Base-by-base conservation (phyloP, 2,797 vertebrate genomes). In the Agapornis canus region DNA sequence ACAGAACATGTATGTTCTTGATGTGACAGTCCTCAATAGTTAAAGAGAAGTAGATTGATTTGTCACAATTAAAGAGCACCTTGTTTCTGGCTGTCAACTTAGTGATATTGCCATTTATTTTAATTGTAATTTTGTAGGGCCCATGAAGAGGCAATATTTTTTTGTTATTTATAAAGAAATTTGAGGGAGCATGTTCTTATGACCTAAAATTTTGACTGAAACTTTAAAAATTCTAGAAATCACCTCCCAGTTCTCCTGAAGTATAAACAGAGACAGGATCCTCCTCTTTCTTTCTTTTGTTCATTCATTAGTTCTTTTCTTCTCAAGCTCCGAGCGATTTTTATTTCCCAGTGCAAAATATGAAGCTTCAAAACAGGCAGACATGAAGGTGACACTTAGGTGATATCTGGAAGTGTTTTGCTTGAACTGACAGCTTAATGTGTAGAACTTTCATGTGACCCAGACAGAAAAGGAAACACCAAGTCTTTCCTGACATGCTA, bases 81-180 rank as follows among this genome's bases (percentile, higher is more conserved):
- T 75, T 18, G 59, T 75, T 90, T 69, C 51, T 94, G 48, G 52
- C 75, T 83, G 49, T 40, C 69, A 76, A 80, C 11, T 92, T 93
- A 71, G 31, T 54, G 83, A 80, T 70, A 80, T 73, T 70, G 81
- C 32, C 60, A 71, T 88, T 95, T 96, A 85, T 63, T 95, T 94
- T 69, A 32, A 23, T 89, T 86, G 54, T 20, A 82, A 42, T 93
- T 95, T 90, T 70, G 59, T 18, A 20, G 51, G 39, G 19, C 45
- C 20, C 49, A 37, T 70, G 52, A 95, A 11, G 2, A 42, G 63
- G 63, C 3, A 65, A 18, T 66, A 37, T 26, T 49, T 27, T 10
- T 7, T 31, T 8, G n/a, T 21, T 25, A 13, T 73, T 85, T 85
- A 64, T 59, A 49, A 39, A 20, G 64, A 32, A 26, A 71, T 59